Base-by-base conservation (phyloP, 1,140 invertebrate genomes). In the Drosophila eugracilis region DNA sequence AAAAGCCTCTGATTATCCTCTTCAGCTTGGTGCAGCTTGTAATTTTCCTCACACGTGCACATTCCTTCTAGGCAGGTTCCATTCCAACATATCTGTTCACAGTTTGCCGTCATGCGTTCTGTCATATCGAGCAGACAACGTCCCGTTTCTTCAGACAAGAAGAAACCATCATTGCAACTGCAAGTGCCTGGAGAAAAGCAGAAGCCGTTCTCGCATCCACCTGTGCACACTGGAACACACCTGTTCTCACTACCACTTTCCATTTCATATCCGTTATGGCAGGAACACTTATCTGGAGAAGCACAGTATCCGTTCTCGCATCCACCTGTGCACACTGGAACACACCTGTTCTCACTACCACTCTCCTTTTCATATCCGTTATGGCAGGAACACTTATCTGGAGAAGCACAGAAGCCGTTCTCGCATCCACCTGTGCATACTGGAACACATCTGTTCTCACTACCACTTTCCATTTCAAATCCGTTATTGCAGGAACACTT, bases 31-130 rank as follows among this genome's bases (percentile, higher is more conserved):
- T 48, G 49, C 28, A 86, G 37, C 15, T 15, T 58, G 28, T 74
- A 88, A 32, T 50, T 42, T 1, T 10, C 0, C 9, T n/a, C n/a
- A 26, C 81, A 86, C 0, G 5, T 50, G n/a, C 81, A 86, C 19
- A 52, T 5, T 0, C 36, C 67, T 4, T 54, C 19, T 1, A 63
- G 0, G 21, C 81, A 85, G 9, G 54, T 81, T 42, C 81, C 81
- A 47, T 85, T 85, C 30, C 15, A 39, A 17, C 81, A 86, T 0
- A 30, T 22, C 7, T 58, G 5, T 0, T 17, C 15, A n/a, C 81
- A 67, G 9, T 10, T 26, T 3, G 1, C 7, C 1, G 1, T 3
- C 1, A 19, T 1, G 5, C 0, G 1, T 7, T 5, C 5, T 5
- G 24, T 6, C 1, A 24, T 17, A 7, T 24, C 5, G 19, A 14